Conservation (phyloP, 2,113 vertebrate genomes). For the Casuarius casuarius region DNA sequence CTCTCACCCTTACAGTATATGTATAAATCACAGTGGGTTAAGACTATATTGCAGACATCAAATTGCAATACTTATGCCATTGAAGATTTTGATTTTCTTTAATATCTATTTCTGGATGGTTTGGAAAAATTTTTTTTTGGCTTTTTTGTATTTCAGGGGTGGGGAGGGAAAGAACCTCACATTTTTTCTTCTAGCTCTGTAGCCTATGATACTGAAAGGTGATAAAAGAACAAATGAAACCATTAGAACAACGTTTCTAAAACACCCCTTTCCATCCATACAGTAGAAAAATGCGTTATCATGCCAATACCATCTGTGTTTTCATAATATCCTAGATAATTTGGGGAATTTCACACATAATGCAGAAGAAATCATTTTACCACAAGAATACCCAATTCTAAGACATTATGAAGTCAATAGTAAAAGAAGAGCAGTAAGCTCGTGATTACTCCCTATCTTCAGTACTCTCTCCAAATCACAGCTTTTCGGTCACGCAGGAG, state of each 20-base stretch:
- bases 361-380: background rate
- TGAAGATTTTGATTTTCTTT: background rate
- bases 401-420: background rate
- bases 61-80: background rate
- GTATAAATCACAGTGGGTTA: background rate
- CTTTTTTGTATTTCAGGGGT: background rate
- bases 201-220: background rate
- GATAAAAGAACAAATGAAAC: background rate
- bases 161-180: background rate
- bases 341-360: background rate
- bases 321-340: background rate
- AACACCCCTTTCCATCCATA: background rate
- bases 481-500: background rate
- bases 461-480: background rate
- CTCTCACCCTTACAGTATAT: rapidly evolving
- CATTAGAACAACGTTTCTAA: background rate
- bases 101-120: background rate
- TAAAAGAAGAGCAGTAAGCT: background rate
- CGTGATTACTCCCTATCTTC: rapidly evolving
- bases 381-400: background rate
- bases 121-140: background rate
- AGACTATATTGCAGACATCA: background rate
- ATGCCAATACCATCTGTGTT: background rate
- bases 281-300: background rate
- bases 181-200: background rate